These are phyloP conservation scores for Trypoxylus dichotomus DNA, from an alignment of 1,140 invertebrate genomes.

Conservation along the genomic window DNA sequence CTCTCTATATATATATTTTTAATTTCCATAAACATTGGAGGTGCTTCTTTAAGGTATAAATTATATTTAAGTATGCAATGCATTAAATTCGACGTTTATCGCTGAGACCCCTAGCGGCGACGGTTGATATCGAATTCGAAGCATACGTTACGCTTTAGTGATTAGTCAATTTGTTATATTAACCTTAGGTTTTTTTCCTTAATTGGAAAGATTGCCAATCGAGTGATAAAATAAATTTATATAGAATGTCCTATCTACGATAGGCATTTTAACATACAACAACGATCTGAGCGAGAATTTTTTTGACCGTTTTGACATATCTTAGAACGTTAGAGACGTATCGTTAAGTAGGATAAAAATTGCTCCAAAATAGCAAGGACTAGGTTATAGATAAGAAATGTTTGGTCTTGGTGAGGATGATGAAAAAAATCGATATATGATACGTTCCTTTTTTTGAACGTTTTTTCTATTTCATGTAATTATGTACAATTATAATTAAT, in stretches of 20 bases:
- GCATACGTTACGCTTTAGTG: not conserved
- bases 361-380: not conserved
- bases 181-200: conserved; percentile 4
- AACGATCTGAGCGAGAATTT: not conserved
- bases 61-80: too few species aligned
- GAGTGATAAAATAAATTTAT: not conserved
- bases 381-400: not conserved
- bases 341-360: too few species aligned
- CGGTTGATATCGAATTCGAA: too few species aligned
- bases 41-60: too few species aligned
- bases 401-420: not conserved
- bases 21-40: too few species aligned
- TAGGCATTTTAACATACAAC: not conserved
- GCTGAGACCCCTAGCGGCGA: too few species aligned
- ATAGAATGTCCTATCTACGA: not conserved
- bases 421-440: not conserved
- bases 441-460: not conserved
- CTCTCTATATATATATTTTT: too few species aligned
- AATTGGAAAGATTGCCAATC: not conserved
- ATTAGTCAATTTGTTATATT: not conserved
- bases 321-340: not conserved
- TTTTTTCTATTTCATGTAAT: not conserved
- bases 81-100: too few species aligned
- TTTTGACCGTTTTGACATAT: conserved; percentile 3
- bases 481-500: too few species aligned